Evolutionary conservation across 2,113 vertebrate genomes (phyloP), one percentile per base, ranked within the genome.

Genomic region (Perca fluviatilis): DNA sequence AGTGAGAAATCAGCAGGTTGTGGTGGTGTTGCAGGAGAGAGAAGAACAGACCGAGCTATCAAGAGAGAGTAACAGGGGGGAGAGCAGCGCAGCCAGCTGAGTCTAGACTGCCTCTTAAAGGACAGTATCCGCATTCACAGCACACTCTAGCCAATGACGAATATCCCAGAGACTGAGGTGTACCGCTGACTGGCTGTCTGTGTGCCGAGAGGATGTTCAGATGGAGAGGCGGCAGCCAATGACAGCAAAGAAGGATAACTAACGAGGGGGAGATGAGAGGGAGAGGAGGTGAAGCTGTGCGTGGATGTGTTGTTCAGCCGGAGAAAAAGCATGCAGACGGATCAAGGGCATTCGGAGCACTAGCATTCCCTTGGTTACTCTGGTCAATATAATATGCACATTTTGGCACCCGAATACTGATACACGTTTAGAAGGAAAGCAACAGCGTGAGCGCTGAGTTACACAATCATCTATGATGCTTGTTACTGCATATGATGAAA

Each of bases 21-120:
- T 77, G 89, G 65, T 47, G 84, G 40, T 93, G 90, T 89, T 91
- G 90, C 82, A 79, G 77, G 84, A 87, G 80, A 70, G n/a, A 63
- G 61, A 49, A 73, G 72, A 69, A 50, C 27, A 46, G 68, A 64
- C 76, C 61, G 46, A 43, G 66, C 51, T 62, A 64, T 50, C 57
- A 27, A 58, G 75, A 19, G 73, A 51, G 40, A n/a, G 62, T 43
- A 43, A 43, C 40, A 43, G 40, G 5, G 5, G 69, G 12, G 63
- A 18, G 40, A 73, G 58, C 65, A 71, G 64, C 30, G 53, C 60
- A 82, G 67, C 79, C 80, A 87, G 77, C 46, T 13, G 77, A 89
- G 89, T 92, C 89, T 88, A 93, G 93, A 93, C 93, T 82, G 90
- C 83, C 88, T 93, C 89, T 94, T 88, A 90, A 88, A 93, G 82